phyloP scores from a whole-genome alignment of 35 echinoderm and acorn worm genomes.

The Apostichopus californicus region DNA sequence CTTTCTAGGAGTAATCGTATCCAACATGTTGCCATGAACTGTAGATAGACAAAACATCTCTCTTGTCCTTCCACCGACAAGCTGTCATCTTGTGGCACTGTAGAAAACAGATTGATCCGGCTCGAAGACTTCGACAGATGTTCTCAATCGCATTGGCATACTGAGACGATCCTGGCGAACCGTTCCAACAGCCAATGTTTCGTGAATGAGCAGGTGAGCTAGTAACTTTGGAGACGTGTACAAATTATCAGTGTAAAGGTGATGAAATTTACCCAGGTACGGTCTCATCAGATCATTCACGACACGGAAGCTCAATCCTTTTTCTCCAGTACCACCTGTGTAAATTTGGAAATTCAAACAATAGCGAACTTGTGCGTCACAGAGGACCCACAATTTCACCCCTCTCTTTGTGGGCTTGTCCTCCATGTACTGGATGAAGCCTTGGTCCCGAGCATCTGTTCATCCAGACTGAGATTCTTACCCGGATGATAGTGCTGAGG shows the following conservation, averaged over 20 bases:
- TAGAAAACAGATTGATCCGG: no score
- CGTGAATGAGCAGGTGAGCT: neutral
- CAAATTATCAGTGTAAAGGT: slow-evolving; percentile 31
- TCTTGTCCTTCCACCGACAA: no score
- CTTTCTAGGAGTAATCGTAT: no score
- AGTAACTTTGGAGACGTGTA: slow-evolving; percentile 14
- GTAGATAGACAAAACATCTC: no score
- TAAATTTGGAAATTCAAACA: slow-evolving; percentile 41
- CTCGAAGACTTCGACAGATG: neutral
- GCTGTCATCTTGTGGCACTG: no score
- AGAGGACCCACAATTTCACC: slow-evolving; percentile 49
- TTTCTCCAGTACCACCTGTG: slow-evolving; percentile 52
- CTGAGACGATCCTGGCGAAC: no score
- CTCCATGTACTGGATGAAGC: slow-evolving; percentile 57
- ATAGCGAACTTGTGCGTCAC: slow-evolving; percentile 31
- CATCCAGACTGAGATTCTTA: no score
- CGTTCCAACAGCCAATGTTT: neutral
- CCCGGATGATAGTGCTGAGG: neutral
- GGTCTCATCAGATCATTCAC: slow-evolving; percentile 32
- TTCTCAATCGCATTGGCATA: no score
- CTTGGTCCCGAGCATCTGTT: slow-evolving; percentile 43
- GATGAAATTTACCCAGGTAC: slow-evolving; percentile 36
- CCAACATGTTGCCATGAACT: no score
- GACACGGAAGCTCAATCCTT: slow-evolving; percentile 29
- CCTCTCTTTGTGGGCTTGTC: slow-evolving; percentile 54